Conservation (phyloP, 2,797 vertebrate genomes). For the Sternarchorhynchus goeldii region DNA sequence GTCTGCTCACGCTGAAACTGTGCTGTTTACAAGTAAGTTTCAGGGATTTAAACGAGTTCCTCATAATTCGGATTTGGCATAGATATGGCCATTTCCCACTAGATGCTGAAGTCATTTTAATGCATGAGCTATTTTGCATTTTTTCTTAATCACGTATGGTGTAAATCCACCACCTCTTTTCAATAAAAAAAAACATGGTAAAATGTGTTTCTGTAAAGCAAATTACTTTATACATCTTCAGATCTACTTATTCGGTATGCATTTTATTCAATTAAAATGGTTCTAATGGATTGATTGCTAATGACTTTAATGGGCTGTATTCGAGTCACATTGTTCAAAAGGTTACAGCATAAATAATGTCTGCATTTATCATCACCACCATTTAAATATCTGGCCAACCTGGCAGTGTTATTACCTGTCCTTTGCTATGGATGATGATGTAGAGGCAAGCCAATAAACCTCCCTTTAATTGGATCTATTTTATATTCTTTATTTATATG, state of each 20-base stretch:
- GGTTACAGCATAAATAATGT: slow-evolving; percentile 47
- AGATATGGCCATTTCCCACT: not conserved
- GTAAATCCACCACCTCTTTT: too few species aligned
- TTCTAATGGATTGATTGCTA: slow-evolving; percentile 30
- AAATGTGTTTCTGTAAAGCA: not conserved
- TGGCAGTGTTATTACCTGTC: slow-evolving; percentile 46
- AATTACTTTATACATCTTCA: slow-evolving; percentile 10
- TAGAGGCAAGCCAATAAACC: slow-evolving; percentile 36
- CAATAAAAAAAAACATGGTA: too few species aligned
- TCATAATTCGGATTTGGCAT: not conserved
- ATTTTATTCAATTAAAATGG: slow-evolving; percentile 11
- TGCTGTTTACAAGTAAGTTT: not conserved
- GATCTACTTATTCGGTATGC: slow-evolving; percentile 28
- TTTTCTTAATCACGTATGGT: too few species aligned
- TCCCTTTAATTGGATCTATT: slow-evolving; percentile 54
- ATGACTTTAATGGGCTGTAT: slow-evolving; percentile 43
- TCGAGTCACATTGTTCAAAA: slow-evolving; percentile 48
- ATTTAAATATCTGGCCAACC: slow-evolving; percentile 49
- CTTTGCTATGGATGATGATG: slow-evolving; percentile 39
- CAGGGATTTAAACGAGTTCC: not conserved
- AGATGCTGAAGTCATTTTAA: not conserved
- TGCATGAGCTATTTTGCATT: not conserved
- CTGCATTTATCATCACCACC: slow-evolving; percentile 50
- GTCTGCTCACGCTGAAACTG: not conserved
- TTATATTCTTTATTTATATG: slow-evolving; percentile 52